A percentile compares a stretch with the other conserved stretches of the same genome.
These are phyloP conservation scores for Tenthredo notha DNA, from an alignment of 2,888 invertebrate genomes.

Conservation along the genomic window DNA sequence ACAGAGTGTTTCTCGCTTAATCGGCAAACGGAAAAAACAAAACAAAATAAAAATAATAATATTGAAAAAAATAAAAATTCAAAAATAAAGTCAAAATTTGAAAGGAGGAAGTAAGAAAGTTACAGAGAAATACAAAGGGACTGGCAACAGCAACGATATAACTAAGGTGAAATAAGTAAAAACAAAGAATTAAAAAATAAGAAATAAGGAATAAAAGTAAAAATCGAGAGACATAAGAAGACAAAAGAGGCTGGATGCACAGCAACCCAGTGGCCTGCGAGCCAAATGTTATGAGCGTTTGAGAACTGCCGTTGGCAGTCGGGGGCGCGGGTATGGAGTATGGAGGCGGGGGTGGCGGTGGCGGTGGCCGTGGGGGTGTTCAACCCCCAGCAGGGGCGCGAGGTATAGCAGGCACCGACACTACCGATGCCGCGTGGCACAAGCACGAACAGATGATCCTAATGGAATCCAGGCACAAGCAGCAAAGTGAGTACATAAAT, in stretches of 20 bases:
- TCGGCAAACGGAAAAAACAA: not conserved
- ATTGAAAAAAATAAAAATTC: constrained; percentile 17
- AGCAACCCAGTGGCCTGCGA: constrained; percentile 57
- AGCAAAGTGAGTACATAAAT: constrained; percentile 72
- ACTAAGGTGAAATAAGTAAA: constrained; percentile 9
- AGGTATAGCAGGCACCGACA: constrained; percentile 75
- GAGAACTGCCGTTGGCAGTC: constrained; percentile 72
- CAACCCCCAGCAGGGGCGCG: constrained; percentile 75
- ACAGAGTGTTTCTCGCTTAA: not conserved
- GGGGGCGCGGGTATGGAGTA: constrained; percentile 77
- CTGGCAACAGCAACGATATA: not conserved
- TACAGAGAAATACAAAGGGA: not conserved
- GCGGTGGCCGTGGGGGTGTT: constrained; percentile 71
- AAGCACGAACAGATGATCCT: constrained; percentile 78
- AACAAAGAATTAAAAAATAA: not conserved
- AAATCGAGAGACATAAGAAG: constrained; percentile 4
- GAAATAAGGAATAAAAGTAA: not conserved
- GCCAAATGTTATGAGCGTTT: constrained; percentile 76
- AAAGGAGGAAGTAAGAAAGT: constrained; percentile 18
- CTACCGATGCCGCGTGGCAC: constrained; percentile 77
- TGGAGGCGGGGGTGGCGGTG: constrained; percentile 72
- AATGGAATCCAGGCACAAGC: constrained; percentile 77
- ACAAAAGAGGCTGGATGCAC: constrained; percentile 48
- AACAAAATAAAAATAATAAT: not conserved
- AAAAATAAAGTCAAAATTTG: constrained; percentile 11